Conservation (phyloP, 1,140 invertebrate genomes). For the Drosophila willistoni region DNA sequence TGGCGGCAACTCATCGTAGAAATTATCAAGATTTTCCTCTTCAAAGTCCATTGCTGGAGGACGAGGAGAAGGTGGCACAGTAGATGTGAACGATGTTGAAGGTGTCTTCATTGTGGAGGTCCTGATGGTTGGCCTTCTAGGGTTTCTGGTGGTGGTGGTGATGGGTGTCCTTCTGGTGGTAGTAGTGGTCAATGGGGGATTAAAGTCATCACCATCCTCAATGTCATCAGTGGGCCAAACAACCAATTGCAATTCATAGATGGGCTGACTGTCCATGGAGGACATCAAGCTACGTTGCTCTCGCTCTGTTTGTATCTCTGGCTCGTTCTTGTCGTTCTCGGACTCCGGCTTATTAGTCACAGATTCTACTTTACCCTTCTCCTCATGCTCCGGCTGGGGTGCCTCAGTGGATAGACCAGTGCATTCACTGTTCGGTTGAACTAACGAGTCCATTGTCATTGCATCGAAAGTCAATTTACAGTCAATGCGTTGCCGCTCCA, state of each 20-base stretch:
- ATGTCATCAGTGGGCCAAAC: slow-evolving; percentile 75
- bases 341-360: slow-evolving; percentile 54
- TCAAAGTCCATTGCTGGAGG: slow-evolving; percentile 65
- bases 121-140: slow-evolving; percentile 17
- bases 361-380: background rate
- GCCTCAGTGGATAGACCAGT: slow-evolving; percentile 21
- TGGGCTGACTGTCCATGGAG: slow-evolving; percentile 58
- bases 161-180: slow-evolving; percentile 18
- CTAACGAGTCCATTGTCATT: slow-evolving; percentile 76
- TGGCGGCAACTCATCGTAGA: slow-evolving; percentile 57
- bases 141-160: slow-evolving; percentile 11
- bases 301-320: slow-evolving; percentile 16
- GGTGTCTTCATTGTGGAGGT: slow-evolving; percentile 26
- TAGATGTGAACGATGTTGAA: slow-evolving; percentile 25
- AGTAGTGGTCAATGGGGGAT: slow-evolving; percentile 14
- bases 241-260: slow-evolving; percentile 81
- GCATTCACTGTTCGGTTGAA: slow-evolving; percentile 38
- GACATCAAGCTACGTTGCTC: slow-evolving; percentile 55
- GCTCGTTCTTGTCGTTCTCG: background rate
- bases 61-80: too few relatives aligned
- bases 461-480: slow-evolving; percentile 78
- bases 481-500: slow-evolving; percentile 54
- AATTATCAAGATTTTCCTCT: slow-evolving; percentile 80
- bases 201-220: slow-evolving; percentile 56
- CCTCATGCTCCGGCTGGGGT: slow-evolving; percentile 14